Percentiles rank a stretch among this genome's conserved stretches.
Evolutionary conservation across 2,888 invertebrate genomes (phyloP).

Genomic region (Drosophila percnosoma): DNA sequence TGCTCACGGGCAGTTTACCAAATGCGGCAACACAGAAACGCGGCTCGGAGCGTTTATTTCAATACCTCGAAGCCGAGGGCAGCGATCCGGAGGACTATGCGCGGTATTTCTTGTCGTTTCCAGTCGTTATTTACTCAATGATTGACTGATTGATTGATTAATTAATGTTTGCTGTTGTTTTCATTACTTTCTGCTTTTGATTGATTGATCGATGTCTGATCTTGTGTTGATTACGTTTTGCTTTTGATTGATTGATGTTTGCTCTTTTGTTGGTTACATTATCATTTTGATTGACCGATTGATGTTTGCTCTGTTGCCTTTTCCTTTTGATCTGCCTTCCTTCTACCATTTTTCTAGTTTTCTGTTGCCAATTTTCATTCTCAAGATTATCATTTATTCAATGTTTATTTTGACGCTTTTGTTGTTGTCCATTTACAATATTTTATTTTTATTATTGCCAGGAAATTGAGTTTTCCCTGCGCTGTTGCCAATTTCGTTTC

Average conservation of each 20-base stretch:
- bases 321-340: background rate
- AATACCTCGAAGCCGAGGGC: slow-evolving; percentile 91
- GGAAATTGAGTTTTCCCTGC: background rate
- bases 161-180: slow-evolving; percentile 10
- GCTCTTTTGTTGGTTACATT: background rate
- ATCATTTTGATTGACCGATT: background rate
- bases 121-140: slow-evolving; percentile 9
- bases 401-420: background rate
- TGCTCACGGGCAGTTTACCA: slow-evolving; percentile 82
- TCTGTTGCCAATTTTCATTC: slow-evolving; percentile 13
- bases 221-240: background rate
- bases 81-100: slow-evolving; percentile 87
- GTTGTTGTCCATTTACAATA: slow-evolving; percentile 2
- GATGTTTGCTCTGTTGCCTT: background rate
- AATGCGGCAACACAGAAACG: slow-evolving; percentile 85
- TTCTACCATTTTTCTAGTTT: background rate
- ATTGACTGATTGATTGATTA: slow-evolving; percentile 20
- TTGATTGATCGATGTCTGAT: background rate
- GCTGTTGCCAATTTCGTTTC: slow-evolving; percentile 9
- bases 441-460: background rate
- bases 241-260: background rate
- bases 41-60: slow-evolving; percentile 90
- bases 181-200: background rate
- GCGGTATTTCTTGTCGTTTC: slow-evolving; percentile 75
- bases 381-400: background rate